Conservation (phyloP, 1,140 invertebrate genomes). For the Mya arenaria region DNA sequence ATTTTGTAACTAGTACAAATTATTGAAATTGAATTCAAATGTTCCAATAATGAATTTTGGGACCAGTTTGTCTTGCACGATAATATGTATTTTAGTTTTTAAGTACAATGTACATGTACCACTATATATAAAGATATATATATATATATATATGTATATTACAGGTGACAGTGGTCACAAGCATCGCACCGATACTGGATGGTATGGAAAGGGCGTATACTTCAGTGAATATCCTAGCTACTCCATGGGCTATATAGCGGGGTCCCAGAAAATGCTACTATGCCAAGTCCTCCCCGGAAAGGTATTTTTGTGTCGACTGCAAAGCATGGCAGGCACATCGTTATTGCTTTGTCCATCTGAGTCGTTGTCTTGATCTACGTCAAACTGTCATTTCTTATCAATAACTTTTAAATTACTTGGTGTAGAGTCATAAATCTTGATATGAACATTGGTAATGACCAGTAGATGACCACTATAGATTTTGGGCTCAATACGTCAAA, state of each 20-base stretch:
- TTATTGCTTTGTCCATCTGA: too few species aligned
- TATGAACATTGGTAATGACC: too few species aligned
- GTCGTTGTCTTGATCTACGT: too few species aligned
- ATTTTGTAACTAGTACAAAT: background rate
- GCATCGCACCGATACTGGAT: constrained; percentile 70
- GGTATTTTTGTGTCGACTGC: too few species aligned
- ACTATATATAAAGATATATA: background rate
- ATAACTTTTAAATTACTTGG: too few species aligned
- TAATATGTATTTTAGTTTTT: background rate
- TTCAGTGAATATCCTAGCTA: constrained; percentile 76
- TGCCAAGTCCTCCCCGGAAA: constrained; percentile 75
- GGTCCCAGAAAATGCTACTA: constrained; percentile 64
- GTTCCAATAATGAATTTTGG: background rate
- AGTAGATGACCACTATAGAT: too few species aligned
- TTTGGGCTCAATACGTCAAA: too few species aligned
- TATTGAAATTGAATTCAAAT: background rate
- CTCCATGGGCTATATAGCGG: constrained; percentile 73
- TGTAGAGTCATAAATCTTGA: too few species aligned
- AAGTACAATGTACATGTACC: background rate
- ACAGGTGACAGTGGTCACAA: constrained; percentile 67
- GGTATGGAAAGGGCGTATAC: constrained; percentile 75
- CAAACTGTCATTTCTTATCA: too few species aligned
- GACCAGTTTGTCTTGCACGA: background rate
- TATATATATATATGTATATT: background rate
- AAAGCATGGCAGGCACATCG: too few species aligned